phyloP scores from a whole-genome alignment of 2,113 vertebrate species.

The Callipepla californica region DNA sequence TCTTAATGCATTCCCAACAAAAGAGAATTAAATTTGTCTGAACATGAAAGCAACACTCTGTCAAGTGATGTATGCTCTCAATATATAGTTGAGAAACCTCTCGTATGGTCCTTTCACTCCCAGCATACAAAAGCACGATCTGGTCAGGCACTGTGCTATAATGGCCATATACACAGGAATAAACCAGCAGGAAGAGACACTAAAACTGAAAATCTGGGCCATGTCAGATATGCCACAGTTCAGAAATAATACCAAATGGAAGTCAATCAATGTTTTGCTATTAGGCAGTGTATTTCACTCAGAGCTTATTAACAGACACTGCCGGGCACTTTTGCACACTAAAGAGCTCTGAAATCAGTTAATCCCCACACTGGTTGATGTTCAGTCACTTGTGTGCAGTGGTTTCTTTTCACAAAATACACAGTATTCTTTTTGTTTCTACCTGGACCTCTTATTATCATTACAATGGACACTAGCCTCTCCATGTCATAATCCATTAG shows the following conservation, averaged over 20 bases:
- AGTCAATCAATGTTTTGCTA: not conserved
- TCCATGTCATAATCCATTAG: not conserved
- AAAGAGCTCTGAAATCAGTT: not conserved
- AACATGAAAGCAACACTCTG: not conserved
- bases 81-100: not conserved
- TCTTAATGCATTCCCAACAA: not conserved
- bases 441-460: not conserved
- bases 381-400: not conserved
- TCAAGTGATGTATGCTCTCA: not conserved
- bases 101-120: not conserved
- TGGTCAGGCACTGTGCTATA: not conserved
- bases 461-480: not conserved
- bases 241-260: not conserved
- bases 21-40: constrained; percentile 3
- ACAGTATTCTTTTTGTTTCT: not conserved
- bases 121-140: not conserved
- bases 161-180: not conserved
- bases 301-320: not conserved
- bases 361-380: not conserved
- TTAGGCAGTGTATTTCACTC: constrained; percentile 1
- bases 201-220: not conserved
- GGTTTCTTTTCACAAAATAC: not conserved
- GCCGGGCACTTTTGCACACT: not conserved
- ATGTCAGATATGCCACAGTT: not conserved
- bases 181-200: not conserved